Evolutionary conservation across 2,113 vertebrate genomes (phyloP), one percentile per base, ranked within the genome.

Genomic region (Acrocephalus arundinaceus): DNA sequence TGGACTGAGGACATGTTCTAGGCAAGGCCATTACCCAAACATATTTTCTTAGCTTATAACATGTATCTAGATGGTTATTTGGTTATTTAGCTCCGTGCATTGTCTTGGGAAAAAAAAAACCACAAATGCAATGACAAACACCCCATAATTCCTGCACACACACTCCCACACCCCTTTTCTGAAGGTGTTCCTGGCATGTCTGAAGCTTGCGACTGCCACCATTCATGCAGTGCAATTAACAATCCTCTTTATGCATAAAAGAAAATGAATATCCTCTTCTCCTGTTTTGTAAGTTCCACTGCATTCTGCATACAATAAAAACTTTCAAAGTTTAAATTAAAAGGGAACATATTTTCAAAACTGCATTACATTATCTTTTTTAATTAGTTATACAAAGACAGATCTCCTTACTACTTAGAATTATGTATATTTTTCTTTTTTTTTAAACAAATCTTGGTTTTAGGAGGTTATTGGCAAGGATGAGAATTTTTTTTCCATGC

Each of bases 61-160:
- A 51, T 35, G 0, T 13, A 23, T 43, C 30, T 3, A 7, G 45
- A 11, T 58, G 7, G 4, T 41, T 71, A 22, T 23, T 79, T 79
- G 8, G 7, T 43, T 94, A 19, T 57, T 78, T 41, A 48, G 10
- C 12, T 74, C 51, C 74, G 10, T 55, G 19, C 5, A 30, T 22
- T 46, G 5, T 1, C 30, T 37, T 3, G 18, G 3, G 0, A 51
- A 61, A 63, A 23, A 48, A 35, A 35, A 35, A 35, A 35, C 5
- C 22, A 51, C 1, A 35, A 88, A n/a, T 1, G 12, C 20, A 66
- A 7, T 0, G 0, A 46, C 4, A 31, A 72, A 45, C 6, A 15
- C 2, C 2, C 4, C 6, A 2, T 35, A 59, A 31, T 43, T 8
- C 13, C 7, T 41, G 9, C 12, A 17, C 28, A 16, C 4, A 21